These are phyloP conservation scores for Ceratosolen solmsi DNA, from an alignment of 1,140 invertebrate species.

Conservation along the genomic window DNA sequence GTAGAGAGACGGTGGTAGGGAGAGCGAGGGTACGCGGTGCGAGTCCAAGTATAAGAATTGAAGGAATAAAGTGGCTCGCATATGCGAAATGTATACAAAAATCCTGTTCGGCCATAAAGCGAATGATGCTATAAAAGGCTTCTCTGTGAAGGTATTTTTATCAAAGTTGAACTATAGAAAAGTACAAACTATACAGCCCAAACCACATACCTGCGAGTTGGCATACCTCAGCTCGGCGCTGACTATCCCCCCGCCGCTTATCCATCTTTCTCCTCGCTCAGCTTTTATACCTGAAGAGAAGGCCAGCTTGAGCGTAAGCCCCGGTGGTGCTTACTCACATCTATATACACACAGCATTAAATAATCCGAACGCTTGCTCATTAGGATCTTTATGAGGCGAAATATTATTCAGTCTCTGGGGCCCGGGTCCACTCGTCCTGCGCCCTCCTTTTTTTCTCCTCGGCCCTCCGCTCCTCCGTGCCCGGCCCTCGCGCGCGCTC, in stretches of 20 bases:
- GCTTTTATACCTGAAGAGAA: conserved; percentile 61
- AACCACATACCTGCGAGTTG: conserved; percentile 50
- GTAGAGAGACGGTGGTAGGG: neutral
- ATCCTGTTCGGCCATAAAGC: conserved; percentile 45
- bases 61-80: conserved; percentile 10
- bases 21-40: neutral
- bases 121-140: conserved; percentile 43
- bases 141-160: conserved; percentile 44
- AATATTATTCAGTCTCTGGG: conserved; percentile 62
- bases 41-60: neutral
- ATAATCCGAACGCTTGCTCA: conserved; percentile 67
- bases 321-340: conserved; percentile 28
- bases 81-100: conserved; percentile 38
- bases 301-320: conserved; percentile 35
- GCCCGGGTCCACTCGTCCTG: conserved; percentile 43
- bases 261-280: conserved; percentile 48
- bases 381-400: conserved; percentile 68
- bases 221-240: conserved; percentile 32
- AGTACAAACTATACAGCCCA: conserved; percentile 29
- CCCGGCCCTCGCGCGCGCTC: neutral
- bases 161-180: conserved; percentile 41
- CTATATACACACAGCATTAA: conserved; percentile 64
- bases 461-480: neutral
- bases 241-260: conserved; percentile 6
- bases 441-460: conserved; percentile 19